phyloP scores from a whole-genome alignment of 2,888 invertebrate genomes.

The Scaptodrosophila latifasciaeformis region DNA sequence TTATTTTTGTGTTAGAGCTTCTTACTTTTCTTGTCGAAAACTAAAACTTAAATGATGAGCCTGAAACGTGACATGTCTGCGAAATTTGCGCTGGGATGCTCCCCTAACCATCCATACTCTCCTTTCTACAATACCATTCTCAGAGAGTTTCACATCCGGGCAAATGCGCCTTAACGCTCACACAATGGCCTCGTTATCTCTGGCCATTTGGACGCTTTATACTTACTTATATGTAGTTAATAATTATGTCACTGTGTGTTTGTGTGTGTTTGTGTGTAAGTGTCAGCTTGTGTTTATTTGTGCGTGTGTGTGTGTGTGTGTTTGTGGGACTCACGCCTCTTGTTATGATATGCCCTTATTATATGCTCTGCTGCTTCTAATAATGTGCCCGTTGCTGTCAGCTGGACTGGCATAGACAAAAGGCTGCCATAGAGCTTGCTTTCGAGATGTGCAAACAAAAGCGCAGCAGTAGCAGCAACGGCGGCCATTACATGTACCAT shows the following conservation, averaged over 20 bases:
- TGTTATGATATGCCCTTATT: slow-evolving; percentile 65
- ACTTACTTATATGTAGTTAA: slow-evolving; percentile 60
- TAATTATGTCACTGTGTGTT: slow-evolving; percentile 56
- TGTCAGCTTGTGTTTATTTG: slow-evolving; percentile 4
- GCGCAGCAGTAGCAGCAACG: slow-evolving; percentile 33
- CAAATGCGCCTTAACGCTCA: slow-evolving; percentile 14
- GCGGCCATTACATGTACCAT: slow-evolving; percentile 23
- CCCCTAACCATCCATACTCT: too few species aligned
- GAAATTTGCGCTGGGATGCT: slow-evolving; percentile 32
- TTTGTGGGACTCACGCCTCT: slow-evolving; percentile 48
- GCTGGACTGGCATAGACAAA: slow-evolving; percentile 37
- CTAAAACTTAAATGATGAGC: slow-evolving; percentile 52
- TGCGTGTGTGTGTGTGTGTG: slow-evolving; percentile 20
- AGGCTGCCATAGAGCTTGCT: slow-evolving; percentile 20
- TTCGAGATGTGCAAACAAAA: slow-evolving; percentile 57
- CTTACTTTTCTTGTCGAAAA: slow-evolving; percentile 38
- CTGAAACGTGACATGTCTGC: slow-evolving; percentile 55
- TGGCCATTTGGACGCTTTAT: slow-evolving; percentile 55
- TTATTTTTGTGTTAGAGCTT: too few species aligned
- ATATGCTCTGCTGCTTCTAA: slow-evolving; percentile 64
- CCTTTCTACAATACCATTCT: too few species aligned
- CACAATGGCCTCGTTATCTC: slow-evolving; percentile 51
- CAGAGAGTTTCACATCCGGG: too few species aligned
- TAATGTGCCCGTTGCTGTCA: slow-evolving; percentile 60
- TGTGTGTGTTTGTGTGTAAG: slow-evolving; percentile 19